Conservation (phyloP, 2,888 invertebrate genomes). For the Hirtodrosophila alboralis region DNA sequence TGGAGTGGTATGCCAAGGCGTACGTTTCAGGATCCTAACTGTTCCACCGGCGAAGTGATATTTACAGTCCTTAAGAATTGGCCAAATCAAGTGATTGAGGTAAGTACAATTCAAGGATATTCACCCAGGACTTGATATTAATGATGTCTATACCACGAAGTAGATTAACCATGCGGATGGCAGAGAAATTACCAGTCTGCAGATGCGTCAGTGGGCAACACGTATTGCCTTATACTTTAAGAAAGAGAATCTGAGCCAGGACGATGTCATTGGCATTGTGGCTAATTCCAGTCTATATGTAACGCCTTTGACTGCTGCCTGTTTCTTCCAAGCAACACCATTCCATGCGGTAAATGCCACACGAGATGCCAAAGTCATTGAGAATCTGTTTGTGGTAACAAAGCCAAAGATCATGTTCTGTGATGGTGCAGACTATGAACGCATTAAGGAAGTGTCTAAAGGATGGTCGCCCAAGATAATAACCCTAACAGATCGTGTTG, state of each 20-base stretch:
- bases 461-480: conserved; percentile 52
- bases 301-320: conserved; percentile 31
- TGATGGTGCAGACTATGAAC: conserved; percentile 51
- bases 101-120: too few relatives aligned
- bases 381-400: conserved; percentile 44
- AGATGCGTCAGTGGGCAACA: conserved; percentile 33
- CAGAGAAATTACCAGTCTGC: conserved; percentile 26
- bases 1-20: conserved; percentile 49
- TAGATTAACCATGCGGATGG: conserved; percentile 56
- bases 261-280: conserved; percentile 47
- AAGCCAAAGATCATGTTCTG: conserved; percentile 73
- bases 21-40: conserved; percentile 22
- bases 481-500: conserved; percentile 43
- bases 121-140: not conserved
- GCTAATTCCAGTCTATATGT: conserved; percentile 40
- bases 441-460: conserved; percentile 51
- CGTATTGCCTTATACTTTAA: conserved; percentile 47
- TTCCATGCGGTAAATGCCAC: conserved; percentile 57
- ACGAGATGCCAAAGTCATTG: conserved; percentile 31
- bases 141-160: conserved; percentile 6
- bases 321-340: conserved; percentile 50
- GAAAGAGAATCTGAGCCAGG: conserved; percentile 48
- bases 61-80: conserved; percentile 24
- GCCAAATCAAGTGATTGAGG: conserved; percentile 52
- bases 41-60: conserved; percentile 38